Conservation (phyloP, 2,113 vertebrate species). For the Piaya cayana region DNA sequence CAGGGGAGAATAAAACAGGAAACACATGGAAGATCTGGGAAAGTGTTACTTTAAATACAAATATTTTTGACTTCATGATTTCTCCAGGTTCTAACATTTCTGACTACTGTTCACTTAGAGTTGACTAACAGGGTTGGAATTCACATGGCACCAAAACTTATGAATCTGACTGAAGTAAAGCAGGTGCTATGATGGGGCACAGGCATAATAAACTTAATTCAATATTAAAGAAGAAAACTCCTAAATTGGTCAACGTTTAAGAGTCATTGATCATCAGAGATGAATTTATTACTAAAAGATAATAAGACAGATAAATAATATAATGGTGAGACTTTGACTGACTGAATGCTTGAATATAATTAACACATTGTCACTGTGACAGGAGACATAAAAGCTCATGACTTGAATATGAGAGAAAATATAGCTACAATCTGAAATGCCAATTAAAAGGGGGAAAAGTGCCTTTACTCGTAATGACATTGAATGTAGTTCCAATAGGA, state of each 20-base stretch:
- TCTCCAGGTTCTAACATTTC: neutral
- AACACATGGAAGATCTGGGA: neutral
- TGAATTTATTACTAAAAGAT: neutral
- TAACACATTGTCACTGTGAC: neutral
- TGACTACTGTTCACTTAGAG: neutral
- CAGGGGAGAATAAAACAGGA: neutral
- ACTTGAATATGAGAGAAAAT: neutral
- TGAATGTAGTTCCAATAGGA: neutral
- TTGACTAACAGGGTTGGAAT: neutral
- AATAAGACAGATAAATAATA: neutral
- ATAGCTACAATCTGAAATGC: neutral
- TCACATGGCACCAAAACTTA: neutral
- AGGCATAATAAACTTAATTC: neutral
- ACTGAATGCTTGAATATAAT: neutral
- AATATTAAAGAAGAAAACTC: neutral
- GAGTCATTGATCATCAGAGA: neutral
- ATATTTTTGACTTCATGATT: neutral
- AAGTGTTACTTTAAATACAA: neutral
- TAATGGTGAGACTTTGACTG: neutral
- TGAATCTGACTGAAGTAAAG: neutral
- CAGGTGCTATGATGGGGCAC: neutral
- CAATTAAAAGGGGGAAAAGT: neutral
- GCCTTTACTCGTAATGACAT: neutral
- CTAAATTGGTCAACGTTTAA: neutral
- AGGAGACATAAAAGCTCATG: neutral